Percentiles rank a stretch among this genome's conserved stretches.
Evolutionary conservation across 2,888 invertebrate species (phyloP).

Genomic region (Patella ulyssiponensis): DNA sequence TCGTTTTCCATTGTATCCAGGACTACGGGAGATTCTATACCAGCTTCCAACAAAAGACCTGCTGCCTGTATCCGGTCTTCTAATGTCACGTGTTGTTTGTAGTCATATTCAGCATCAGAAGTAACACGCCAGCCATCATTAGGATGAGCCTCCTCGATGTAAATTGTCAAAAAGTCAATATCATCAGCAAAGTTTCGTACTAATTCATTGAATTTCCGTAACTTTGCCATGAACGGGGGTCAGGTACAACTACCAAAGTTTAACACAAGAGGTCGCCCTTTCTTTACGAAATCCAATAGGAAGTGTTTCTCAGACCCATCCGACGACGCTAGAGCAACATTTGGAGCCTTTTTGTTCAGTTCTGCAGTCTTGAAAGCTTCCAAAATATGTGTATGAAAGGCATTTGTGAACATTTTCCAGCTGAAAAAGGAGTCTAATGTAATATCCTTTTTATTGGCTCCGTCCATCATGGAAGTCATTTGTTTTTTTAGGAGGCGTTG

Average conservation of each 20-base stretch:
- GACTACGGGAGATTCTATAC: conserved; percentile 43
- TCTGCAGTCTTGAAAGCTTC: conserved; percentile 31
- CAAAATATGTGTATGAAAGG: conserved; percentile 21
- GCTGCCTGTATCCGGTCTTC: conserved; percentile 55
- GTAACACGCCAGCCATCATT: conserved; percentile 60
- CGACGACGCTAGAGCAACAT: conserved; percentile 37
- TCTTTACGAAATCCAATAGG: conserved; percentile 43
- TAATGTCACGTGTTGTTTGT: conserved; percentile 45
- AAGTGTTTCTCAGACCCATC: conserved; percentile 13
- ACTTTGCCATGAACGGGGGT: conserved; percentile 64
- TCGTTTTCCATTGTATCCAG: conserved; percentile 55
- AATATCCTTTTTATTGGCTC: neutral
- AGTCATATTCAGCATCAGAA: conserved; percentile 45
- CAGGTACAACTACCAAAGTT: conserved; percentile 68
- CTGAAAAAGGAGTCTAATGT: conserved; percentile 20
- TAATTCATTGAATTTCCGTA: conserved; percentile 52
- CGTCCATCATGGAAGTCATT: too few relatives aligned
- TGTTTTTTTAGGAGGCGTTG: too few relatives aligned
- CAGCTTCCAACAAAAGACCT: conserved; percentile 28
- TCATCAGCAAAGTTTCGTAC: conserved; percentile 47
- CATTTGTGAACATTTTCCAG: conserved; percentile 16
- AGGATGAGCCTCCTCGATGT: conserved; percentile 66
- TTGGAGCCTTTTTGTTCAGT: conserved; percentile 37
- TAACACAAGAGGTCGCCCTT: conserved; percentile 58
- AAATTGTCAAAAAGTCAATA: conserved; percentile 62